These are phyloP conservation scores for Semnornis frantzii DNA, from an alignment of 2,113 vertebrate genomes.

Conservation along the genomic window DNA sequence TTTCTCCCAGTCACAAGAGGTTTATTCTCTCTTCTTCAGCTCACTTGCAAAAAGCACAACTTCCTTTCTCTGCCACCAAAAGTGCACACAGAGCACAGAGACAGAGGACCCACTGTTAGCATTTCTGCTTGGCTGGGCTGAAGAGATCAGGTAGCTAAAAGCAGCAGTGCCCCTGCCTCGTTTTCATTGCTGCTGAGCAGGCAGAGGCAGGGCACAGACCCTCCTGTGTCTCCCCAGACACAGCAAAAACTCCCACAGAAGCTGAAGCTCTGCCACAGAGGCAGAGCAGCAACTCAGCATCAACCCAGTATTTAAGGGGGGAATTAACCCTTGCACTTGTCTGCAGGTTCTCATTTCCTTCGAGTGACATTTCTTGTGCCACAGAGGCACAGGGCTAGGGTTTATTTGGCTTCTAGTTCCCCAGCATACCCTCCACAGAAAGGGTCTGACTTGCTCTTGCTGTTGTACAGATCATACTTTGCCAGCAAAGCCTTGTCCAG, in stretches of 20 bases:
- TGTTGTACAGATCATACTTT: neutral
- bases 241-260: neutral
- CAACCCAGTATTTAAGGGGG: neutral
- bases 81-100: neutral
- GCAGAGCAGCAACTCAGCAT: no score
- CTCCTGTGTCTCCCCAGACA: neutral
- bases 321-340: neutral
- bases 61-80: neutral
- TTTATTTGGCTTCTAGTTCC: conserved; percentile 6
- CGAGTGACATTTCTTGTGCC: neutral
- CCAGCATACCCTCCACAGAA: neutral
- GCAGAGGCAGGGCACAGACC: neutral
- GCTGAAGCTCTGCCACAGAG: neutral
- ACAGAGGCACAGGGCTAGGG: neutral
- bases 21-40: neutral
- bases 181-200: conserved; percentile 37
- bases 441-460: neutral
- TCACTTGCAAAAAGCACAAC: neutral
- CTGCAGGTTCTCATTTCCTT: conserved; percentile 16
- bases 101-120: neutral
- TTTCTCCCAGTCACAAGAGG: conserved; percentile 21
- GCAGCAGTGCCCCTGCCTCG: neutral
- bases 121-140: neutral
- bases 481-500: neutral
- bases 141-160: neutral